phyloP scores from a whole-genome alignment of 2,888 invertebrate species.

The Drepana falcataria region DNA sequence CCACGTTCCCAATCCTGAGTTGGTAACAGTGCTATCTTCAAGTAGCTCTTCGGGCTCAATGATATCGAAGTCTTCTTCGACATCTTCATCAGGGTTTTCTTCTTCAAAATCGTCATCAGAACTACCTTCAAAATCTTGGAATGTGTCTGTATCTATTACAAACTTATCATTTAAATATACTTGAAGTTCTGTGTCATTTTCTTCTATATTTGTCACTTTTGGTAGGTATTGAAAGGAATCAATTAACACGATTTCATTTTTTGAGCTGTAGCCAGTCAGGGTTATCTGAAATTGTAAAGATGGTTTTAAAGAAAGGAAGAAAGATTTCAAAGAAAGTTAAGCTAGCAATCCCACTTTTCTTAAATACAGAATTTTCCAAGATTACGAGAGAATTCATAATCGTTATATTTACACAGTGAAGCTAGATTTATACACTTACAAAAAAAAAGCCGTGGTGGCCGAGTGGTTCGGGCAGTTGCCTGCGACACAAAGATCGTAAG shows the following conservation, averaged over 20 bases:
- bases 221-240: constrained; percentile 22
- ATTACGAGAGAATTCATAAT: no score
- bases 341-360: no score
- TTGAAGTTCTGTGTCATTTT: background rate
- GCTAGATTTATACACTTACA: no score
- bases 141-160: background rate
- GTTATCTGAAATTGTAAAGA: constrained; percentile 25
- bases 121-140: background rate
- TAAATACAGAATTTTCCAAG: no score
- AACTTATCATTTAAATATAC: background rate
- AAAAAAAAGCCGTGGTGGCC: no score
- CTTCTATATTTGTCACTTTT: background rate
- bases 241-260: constrained; percentile 26
- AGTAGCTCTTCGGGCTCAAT: background rate
- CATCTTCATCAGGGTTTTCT: constrained; percentile 3
- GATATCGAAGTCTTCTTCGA: constrained; percentile 4
- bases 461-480: no score
- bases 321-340: no score
- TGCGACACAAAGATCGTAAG: no score
- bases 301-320: constrained; percentile 4
- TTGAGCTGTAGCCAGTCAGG: constrained; percentile 22
- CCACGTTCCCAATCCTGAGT: constrained; percentile 10
- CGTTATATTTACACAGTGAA: no score
- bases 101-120: background rate
- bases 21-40: background rate